These are phyloP conservation scores for Cossypha dichroa DNA, from an alignment of 2,797 vertebrate genomes.

Conservation along the genomic window DNA sequence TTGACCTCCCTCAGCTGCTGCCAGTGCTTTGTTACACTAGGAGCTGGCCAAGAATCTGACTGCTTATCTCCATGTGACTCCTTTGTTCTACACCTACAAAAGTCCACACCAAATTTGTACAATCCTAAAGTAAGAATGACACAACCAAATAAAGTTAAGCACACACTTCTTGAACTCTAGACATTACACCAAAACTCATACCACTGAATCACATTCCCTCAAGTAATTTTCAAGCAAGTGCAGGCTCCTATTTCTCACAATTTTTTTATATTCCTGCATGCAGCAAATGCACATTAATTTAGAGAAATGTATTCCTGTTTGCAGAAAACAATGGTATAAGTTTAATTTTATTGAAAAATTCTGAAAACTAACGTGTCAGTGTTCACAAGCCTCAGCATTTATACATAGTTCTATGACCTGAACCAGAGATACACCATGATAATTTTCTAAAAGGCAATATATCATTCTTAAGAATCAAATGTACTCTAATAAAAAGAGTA, in stretches of 20 bases:
- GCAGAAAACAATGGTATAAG: neutral
- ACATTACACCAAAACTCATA: neutral
- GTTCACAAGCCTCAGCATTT: neutral
- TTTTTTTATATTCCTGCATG: neutral
- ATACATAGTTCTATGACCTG: neutral
- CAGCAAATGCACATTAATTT: neutral
- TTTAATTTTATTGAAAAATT: neutral
- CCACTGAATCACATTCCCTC: neutral
- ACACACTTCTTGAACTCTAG: neutral
- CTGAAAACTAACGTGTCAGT: neutral
- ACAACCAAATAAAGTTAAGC: neutral
- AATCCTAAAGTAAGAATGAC: neutral
- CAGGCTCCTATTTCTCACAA: neutral
- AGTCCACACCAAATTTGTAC: slow-evolving; percentile 1
- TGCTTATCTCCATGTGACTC: neutral
- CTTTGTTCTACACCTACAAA: slow-evolving; percentile 33
- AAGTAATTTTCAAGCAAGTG: neutral
- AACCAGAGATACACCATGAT: neutral
- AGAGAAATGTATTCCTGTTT: neutral
- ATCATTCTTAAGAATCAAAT: neutral
- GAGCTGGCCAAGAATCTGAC: neutral
- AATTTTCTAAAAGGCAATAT: neutral
- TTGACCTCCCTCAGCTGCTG: neutral
- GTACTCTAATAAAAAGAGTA: neutral
- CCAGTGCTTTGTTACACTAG: neutral